Evolutionary conservation across 2,797 vertebrate species (phyloP).

Genomic region (Sphenopsis melanotis): DNA sequence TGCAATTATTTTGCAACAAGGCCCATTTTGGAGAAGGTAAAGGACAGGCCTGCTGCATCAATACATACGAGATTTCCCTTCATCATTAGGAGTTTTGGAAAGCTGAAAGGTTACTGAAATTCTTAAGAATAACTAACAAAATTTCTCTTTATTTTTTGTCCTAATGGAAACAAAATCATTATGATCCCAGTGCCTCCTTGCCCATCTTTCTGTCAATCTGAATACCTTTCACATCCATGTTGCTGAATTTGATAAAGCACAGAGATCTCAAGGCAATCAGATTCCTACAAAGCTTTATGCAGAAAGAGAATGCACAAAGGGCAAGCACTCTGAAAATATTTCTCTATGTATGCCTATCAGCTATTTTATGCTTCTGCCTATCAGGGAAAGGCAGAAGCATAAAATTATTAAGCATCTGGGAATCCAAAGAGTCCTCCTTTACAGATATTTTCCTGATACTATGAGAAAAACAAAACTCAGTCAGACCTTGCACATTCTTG

Average conservation of each 20-base stretch:
- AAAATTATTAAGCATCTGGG: neutral
- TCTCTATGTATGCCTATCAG: neutral
- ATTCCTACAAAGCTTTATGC: neutral
- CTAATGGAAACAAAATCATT: neutral
- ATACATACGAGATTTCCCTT: neutral
- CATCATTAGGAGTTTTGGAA: neutral
- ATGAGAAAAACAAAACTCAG: neutral
- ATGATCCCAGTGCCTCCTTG: neutral
- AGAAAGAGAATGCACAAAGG: neutral
- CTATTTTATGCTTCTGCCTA: neutral
- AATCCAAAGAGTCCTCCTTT: neutral
- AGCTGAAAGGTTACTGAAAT: neutral
- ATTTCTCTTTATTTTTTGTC: neutral
- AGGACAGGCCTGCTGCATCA: neutral
- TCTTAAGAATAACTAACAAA: neutral
- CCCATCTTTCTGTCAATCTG: neutral
- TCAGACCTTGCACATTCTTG: neutral
- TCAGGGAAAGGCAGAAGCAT: neutral
- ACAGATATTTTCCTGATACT: neutral
- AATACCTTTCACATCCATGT: neutral
- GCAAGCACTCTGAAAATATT: neutral
- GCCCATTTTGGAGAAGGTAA: neutral
- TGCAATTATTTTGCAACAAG: neutral
- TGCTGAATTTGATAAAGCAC: neutral
- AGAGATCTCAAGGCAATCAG: neutral